These are phyloP conservation scores for Sinelater perroti DNA, from an alignment of 2,888 invertebrate species.

Conservation along the genomic window DNA sequence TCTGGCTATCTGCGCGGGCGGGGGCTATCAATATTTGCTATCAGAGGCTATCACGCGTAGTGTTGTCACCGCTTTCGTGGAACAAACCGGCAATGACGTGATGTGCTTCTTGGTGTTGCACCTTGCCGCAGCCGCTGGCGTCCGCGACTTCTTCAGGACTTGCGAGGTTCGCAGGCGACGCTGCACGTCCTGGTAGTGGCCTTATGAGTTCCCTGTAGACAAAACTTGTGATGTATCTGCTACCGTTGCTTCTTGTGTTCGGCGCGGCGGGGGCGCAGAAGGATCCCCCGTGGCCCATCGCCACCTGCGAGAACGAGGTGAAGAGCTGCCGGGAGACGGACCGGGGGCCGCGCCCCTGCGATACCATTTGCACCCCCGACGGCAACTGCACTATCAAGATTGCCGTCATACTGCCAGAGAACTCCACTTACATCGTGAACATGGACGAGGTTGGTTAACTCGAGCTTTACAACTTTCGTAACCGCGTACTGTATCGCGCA, in stretches of 20 bases:
- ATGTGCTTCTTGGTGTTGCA: conserved; percentile 34
- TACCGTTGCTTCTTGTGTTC: conserved; percentile 30
- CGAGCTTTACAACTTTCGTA: conserved; percentile 8
- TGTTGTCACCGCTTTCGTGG: conserved; percentile 38
- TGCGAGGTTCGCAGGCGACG: not conserved
- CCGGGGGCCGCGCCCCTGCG: conserved; percentile 33
- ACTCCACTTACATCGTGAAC: conserved; percentile 64
- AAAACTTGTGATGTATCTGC: conserved; percentile 37
- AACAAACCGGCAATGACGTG: conserved; percentile 34
- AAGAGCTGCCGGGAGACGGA: conserved; percentile 31
- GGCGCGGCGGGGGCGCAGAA: conserved; percentile 18
- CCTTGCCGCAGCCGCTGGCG: conserved; percentile 23
- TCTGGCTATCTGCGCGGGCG: conserved; percentile 51
- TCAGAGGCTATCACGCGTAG: conserved; percentile 43
- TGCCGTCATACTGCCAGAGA: conserved; percentile 72
- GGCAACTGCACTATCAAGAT: conserved; percentile 70
- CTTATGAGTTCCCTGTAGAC: conserved; percentile 4
- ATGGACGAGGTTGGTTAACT: conserved; percentile 57
- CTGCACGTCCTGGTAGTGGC: not conserved
- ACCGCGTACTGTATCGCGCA: conserved; percentile 20
- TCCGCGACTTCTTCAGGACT: conserved; percentile 22
- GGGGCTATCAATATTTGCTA: conserved; percentile 56
- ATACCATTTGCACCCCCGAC: conserved; percentile 51
- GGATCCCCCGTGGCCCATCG: conserved; percentile 24
- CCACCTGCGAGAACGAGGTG: conserved; percentile 15